phyloP scores from a whole-genome alignment of 2,888 invertebrate genomes.

The Aspidapion aeneum region DNA sequence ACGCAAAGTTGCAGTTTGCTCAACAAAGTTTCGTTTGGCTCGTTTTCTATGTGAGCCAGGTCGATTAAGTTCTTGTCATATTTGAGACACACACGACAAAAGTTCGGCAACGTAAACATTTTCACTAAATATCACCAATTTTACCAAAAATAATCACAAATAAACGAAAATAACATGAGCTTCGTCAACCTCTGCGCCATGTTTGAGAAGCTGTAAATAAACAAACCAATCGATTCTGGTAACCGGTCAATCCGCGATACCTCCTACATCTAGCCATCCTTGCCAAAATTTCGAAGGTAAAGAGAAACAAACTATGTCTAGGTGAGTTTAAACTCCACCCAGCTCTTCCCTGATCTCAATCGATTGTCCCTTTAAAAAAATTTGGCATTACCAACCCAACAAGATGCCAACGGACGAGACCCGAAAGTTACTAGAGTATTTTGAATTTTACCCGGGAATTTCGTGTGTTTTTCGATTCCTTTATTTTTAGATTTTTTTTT shows the following conservation, averaged over 20 bases:
- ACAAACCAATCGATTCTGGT: background rate
- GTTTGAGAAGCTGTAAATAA: conserved; percentile 28
- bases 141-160: conserved; percentile 26
- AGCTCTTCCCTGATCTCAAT: too few relatives aligned
- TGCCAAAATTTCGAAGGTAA: background rate
- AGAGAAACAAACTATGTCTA: background rate
- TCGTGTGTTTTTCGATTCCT: background rate
- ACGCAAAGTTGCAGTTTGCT: conserved; percentile 44
- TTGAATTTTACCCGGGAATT: background rate
- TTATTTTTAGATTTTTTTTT: background rate
- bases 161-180: conserved; percentile 37
- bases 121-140: conserved; percentile 31
- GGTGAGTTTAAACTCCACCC: background rate
- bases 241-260: background rate
- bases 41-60: conserved; percentile 42
- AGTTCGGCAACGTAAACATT: conserved; percentile 44
- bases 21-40: conserved; percentile 41
- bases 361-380: background rate
- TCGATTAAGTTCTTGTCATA: conserved; percentile 43
- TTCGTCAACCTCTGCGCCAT: conserved; percentile 42
- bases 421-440: background rate
- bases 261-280: background rate
- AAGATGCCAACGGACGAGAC: background rate
- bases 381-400: background rate
- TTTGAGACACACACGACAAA: conserved; percentile 46